These are phyloP conservation scores for Pedetes capensis DNA, from an alignment of 2,113 vertebrate species.

Conservation along the genomic window DNA sequence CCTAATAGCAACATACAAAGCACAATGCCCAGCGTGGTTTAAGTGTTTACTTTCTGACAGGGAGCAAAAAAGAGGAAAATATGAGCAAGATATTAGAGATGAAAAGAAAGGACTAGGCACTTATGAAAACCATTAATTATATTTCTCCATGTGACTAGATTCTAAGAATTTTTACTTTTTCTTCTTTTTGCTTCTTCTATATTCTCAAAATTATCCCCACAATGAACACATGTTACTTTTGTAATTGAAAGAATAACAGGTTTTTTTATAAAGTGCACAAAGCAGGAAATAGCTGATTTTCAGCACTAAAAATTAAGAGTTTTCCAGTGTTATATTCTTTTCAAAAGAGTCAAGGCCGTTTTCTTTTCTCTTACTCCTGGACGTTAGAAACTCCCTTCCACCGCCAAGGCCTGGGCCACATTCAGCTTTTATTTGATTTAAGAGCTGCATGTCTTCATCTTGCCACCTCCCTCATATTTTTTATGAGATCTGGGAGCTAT, in stretches of 20 bases:
- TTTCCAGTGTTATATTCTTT: conserved; percentile 69
- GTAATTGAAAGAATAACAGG: conserved; percentile 19
- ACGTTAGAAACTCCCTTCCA: conserved; percentile 42
- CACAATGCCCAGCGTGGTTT: not conserved
- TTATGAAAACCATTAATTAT: not conserved
- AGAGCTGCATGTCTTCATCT: not conserved
- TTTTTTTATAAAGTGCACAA: not conserved
- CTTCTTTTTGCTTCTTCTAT: not conserved
- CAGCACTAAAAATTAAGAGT: conserved; percentile 79
- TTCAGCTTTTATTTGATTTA: not conserved
- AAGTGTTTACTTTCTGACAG: not conserved
- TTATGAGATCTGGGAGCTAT: not conserved
- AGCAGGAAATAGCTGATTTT: conserved; percentile 81
- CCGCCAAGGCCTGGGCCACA: not conserved
- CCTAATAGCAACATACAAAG: not conserved
- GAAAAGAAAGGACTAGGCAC: not conserved
- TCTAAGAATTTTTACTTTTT: not conserved
- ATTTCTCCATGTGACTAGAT: not conserved
- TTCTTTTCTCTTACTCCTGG: conserved; percentile 64
- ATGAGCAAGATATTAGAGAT: not conserved
- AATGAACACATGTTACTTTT: not conserved
- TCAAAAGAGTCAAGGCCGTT: conserved; percentile 61
- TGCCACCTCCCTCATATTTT: not conserved
- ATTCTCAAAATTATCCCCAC: not conserved
- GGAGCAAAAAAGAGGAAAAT: not conserved